Evolutionary conservation across 1,140 invertebrate species (phyloP), one percentile per base, ranked within the genome.

Genomic region (Diabrotica virgifera): DNA sequence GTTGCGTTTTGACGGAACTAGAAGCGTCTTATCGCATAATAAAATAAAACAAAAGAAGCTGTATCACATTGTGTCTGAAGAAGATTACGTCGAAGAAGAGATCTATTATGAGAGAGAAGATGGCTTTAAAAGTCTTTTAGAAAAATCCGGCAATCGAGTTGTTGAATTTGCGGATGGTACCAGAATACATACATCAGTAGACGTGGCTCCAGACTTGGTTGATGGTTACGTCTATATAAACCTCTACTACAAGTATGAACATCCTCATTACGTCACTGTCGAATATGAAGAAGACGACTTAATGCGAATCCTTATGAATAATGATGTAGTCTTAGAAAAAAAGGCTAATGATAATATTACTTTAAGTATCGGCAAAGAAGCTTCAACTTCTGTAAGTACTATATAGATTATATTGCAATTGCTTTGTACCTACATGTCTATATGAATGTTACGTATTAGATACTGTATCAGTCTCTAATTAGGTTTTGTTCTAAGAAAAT

Each of bases 31-130:
- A 13, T 50, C 55, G 51, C 59, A 59, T 12, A 58, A 65, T 9
- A 56, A 63, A 57, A 66, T 72, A 13, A 54, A 52, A 0, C 62
- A 70, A 51, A 69, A 63, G 35, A 69, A 73, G 46, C 12, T 62
- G 5, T 67, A 66, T 54, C 58, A 73, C 40, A 57, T 67, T 13
- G 52, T 59, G 6, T 65, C 58, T 9, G 65, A 68, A 59, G 36
- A 70, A 11, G 64, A 73, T 59, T 73, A 70, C 38, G 54, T 63
- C 12, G 56, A 63, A 50, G 63, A 69, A 9, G 68, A 73, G 59
- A 57, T 69, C 37, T 64, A 50, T 12, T 67, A 52, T 46, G 70
- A 69, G 38, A 71, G 72, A 55, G 65, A 61, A 14, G 72, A 73
- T 53, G 65, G 69, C 59, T 65, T 71, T 51, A 56, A 35, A 46